Evolutionary conservation across 2,888 invertebrate species (phyloP), one percentile per base, ranked within the genome.

Genomic region (Melolontha melolontha): DNA sequence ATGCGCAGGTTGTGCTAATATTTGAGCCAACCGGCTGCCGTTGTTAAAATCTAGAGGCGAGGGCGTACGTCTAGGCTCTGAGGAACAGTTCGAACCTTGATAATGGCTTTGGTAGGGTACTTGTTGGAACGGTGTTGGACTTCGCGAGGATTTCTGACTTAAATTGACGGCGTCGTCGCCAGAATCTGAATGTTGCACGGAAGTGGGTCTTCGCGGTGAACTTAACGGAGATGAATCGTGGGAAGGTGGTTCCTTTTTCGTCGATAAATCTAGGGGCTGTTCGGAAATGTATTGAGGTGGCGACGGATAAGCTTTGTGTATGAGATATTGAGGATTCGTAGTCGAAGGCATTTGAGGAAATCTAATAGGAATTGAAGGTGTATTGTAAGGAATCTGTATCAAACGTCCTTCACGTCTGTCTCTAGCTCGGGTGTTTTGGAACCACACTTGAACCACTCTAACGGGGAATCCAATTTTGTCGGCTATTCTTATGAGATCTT

Each of bases 391-490:
- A 52, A 84, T 83, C 71, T 84, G 84, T 68, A 86, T 84, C 51
- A 86, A 76, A 51, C 86, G 80, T 6, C 87, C 88, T 79, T 90
- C 90, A 62, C 95, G 88, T 52, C 96, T 89, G 79, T 95, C 95
- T 63, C 96, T 88, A 0, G 97, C 97, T 72, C 97, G 88, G 73
- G 94, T 95, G 82, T 97, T 97, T 85, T 97, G 97, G 81, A 97
- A 97, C 97, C 97, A 97, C 5, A 97, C 97, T 86, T 97, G 92
- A 2, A 94, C 93, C 1, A 94, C 94, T 67, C 94, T 86, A 47
- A 92, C 90, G 66, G 91, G 92, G 75, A 92, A 90, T 63, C 91
- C 91, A 47, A 91, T 86, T 69, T 87, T 87, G 16, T 92, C 90
- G 1, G 97, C 97, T 76, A 99, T 95, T 80, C 92, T 89, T 62